Evolutionary conservation across 2,113 vertebrate genomes (phyloP), one percentile per base, ranked within the genome.

Genomic region (Pholis gunnellus): DNA sequence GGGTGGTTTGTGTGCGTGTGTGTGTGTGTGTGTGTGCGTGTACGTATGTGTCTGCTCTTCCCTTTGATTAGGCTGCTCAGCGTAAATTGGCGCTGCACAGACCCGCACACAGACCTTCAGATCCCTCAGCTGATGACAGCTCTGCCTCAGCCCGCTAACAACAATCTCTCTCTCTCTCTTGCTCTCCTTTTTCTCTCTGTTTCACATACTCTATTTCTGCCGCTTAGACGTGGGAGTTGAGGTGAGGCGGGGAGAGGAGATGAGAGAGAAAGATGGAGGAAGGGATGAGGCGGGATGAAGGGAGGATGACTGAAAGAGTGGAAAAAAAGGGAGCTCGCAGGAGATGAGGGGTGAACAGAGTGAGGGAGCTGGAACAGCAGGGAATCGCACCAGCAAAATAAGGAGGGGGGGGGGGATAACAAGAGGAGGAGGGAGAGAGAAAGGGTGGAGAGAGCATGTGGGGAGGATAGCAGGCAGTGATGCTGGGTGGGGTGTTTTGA

Each of bases 81-180:
- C 57, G 83, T 88, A 94, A 94, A 95, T 95, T 95, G 93, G 93
- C 89, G 82, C 89, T 31, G 81, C 92, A 70, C 90, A 93, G 82
- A 91, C 92, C 76, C 68, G 67, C 60, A 90, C 88, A 85, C 85
- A 93, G 91, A 81, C 87, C 92, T 78, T 94, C 78, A 94, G 91
- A 95, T 95, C 94, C 93, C 86, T 81, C 76, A 83, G 87, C 92
- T 90, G 93, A 94, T 94, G 94, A 92, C 93, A 89, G 92, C 93
- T 93, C 91, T 91, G 91, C 93, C 92, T 93, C 88, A 88, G 90
- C 91, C 87, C 67, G 87, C 90, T 90, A 92, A 90, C 89, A 91
- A 88, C 91, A 86, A 82, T 82, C 88, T 86, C 83, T 86, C 81
- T 89, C 76, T 72, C 79, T 84, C 79, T 84, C 81, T 90, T 64